Evolutionary conservation across 2,113 vertebrate genomes (phyloP).

Genomic region (Hyaena hyaena): DNA sequence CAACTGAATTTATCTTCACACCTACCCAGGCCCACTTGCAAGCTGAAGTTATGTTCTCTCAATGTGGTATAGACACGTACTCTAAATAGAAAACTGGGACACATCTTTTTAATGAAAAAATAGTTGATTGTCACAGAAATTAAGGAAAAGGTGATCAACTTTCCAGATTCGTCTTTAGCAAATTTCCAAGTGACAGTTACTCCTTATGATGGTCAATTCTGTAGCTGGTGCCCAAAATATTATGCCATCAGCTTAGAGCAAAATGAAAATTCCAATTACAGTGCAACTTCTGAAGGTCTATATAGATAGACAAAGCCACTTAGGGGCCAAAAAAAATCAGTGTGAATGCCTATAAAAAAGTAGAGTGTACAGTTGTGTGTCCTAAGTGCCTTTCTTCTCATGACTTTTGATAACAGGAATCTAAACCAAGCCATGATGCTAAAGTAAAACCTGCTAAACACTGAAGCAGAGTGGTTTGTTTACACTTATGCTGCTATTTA

Average conservation of each 20-base stretch:
- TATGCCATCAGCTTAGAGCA: neutral
- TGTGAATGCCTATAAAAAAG: neutral
- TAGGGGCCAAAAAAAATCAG: neutral
- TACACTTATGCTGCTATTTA: neutral
- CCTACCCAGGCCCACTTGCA: neutral
- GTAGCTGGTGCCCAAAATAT: neutral
- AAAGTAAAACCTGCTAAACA: constrained; percentile 17
- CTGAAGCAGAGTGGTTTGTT: neutral
- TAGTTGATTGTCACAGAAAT: constrained; percentile 28
- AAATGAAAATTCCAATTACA: constrained; percentile 24
- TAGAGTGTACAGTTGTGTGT: neutral
- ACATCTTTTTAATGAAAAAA: neutral
- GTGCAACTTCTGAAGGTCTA: neutral
- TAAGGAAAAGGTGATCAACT: neutral
- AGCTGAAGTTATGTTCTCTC: neutral
- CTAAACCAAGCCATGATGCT: neutral
- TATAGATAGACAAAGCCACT: neutral
- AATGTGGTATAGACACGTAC: neutral
- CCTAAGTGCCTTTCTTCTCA: neutral
- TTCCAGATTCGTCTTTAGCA: neutral
- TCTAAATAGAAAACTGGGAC: neutral
- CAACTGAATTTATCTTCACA: neutral
- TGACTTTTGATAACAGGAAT: neutral
- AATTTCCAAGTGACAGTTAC: neutral
- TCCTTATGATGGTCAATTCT: neutral